Conservation (phyloP, 1,140 invertebrate species). For the Zaprionus tsacasi region DNA sequence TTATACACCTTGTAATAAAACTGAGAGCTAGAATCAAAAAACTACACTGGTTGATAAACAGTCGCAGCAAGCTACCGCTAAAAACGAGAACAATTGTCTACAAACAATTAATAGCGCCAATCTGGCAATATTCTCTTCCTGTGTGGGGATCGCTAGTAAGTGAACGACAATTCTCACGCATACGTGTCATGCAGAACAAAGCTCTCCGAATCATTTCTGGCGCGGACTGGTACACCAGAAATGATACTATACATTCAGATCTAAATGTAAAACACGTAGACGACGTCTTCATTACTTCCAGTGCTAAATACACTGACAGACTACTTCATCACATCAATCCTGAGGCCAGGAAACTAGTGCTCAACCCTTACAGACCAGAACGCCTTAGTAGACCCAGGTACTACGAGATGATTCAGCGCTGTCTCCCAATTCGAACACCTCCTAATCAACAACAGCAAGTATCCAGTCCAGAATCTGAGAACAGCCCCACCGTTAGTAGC, state of each 20-base stretch:
- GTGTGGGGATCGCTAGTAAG: background rate
- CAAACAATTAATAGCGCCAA: slow-evolving; percentile 1
- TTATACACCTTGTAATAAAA: background rate
- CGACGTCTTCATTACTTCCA: background rate
- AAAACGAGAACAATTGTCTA: background rate
- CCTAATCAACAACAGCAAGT: too few relatives aligned
- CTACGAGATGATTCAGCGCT: too few relatives aligned
- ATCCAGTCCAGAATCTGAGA: too few relatives aligned
- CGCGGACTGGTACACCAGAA: slow-evolving; percentile 4
- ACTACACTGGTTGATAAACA: background rate
- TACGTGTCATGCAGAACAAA: background rate
- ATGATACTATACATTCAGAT: background rate
- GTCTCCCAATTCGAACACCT: too few relatives aligned
- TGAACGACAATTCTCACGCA: background rate
- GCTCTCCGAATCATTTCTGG: background rate
- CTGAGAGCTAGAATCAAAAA: background rate
- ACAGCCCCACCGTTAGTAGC: too few relatives aligned
- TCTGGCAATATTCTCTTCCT: background rate
- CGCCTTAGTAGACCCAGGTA: too few relatives aligned
- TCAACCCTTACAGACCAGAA: too few relatives aligned
- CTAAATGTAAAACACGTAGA: background rate
- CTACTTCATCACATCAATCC: background rate
- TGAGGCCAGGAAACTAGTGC: too few relatives aligned
- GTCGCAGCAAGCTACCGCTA: background rate
- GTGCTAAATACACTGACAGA: background rate